Evolutionary conservation across 2,888 invertebrate species (phyloP).

Genomic region (Drosophila testacea): DNA sequence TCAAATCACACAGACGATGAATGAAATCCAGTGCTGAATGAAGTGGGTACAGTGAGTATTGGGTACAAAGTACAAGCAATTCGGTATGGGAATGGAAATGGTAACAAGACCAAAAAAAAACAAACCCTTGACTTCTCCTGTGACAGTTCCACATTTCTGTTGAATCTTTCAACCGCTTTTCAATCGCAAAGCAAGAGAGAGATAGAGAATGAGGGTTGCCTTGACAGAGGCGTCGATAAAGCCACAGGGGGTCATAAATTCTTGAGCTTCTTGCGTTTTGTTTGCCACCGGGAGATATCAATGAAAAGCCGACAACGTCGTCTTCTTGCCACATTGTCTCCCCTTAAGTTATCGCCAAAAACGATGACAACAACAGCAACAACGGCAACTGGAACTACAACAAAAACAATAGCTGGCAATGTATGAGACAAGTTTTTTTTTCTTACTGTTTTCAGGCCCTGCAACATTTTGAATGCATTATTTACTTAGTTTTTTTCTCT

Average conservation of each 20-base stretch:
- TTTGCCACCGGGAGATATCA: slow-evolving; percentile 73
- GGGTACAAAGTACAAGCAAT: slow-evolving; percentile 17
- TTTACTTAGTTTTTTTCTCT: slow-evolving; percentile 41
- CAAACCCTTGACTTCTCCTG: slow-evolving; percentile 37
- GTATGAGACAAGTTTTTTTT: slow-evolving; percentile 47
- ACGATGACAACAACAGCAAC: slow-evolving; percentile 24
- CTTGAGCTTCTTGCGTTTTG: slow-evolving; percentile 74
- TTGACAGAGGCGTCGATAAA: slow-evolving; percentile 82
- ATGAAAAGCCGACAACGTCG: slow-evolving; percentile 67
- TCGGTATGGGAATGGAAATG: slow-evolving; percentile 41
- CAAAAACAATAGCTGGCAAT: slow-evolving; percentile 37
- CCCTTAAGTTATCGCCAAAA: slow-evolving; percentile 74
- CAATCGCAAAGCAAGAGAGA: slow-evolving; percentile 57
- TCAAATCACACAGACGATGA: slow-evolving; percentile 64
- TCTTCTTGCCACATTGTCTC: slow-evolving; percentile 54
- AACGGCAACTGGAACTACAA: slow-evolving; percentile 35
- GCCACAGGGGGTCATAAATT: slow-evolving; percentile 82
- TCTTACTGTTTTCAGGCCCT: slow-evolving; percentile 16
- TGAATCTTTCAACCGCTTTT: slow-evolving; percentile 68
- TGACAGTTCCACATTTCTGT: slow-evolving; percentile 46
- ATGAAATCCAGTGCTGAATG: slow-evolving; percentile 75
- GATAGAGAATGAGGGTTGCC: slow-evolving; percentile 39
- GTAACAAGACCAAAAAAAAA: slow-evolving; percentile 44
- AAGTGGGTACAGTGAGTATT: slow-evolving; percentile 64
- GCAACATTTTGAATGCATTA: slow-evolving; percentile 57